These are phyloP conservation scores for Hydrozoanthus tunicans DNA, from an alignment of 64 coral and sea anemone species.

Conservation along the genomic window DNA sequence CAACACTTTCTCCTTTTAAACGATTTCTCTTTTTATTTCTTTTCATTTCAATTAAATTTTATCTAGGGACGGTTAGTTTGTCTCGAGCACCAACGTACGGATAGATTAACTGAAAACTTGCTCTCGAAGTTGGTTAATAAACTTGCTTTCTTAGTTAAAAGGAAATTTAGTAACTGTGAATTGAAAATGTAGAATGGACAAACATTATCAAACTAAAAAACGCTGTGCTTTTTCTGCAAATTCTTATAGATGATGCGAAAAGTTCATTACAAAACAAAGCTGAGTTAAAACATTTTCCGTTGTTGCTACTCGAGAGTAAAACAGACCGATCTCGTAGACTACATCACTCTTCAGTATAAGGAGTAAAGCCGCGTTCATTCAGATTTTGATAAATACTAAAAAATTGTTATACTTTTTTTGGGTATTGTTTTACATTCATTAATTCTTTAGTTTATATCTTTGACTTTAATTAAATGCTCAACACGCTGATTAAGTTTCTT, in stretches of 20 bases:
- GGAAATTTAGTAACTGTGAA: no score
- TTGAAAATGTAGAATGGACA: no score
- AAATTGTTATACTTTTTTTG: not conserved
- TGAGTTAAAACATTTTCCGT: not conserved
- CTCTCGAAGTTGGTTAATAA: no score
- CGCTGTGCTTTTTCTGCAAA: not conserved
- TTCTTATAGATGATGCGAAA: not conserved
- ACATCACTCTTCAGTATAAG: not conserved
- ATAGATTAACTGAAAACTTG: no score
- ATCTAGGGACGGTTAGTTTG: no score
- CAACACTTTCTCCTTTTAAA: no score
- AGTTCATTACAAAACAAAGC: constrained; percentile 25
- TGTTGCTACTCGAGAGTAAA: constrained; percentile 23
- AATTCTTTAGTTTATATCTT: not conserved
- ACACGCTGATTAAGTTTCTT: not conserved
- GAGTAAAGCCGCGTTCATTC: not conserved
- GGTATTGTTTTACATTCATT: not conserved
- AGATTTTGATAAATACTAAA: not conserved
- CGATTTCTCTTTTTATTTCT: no score
- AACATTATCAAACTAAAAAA: no score
- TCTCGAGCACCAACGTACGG: no score
- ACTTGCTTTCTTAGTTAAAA: no score
- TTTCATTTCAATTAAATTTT: no score
- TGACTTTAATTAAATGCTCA: not conserved
- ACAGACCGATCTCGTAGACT: not conserved